A percentile compares a stretch with the other conserved stretches of the same genome.
Evolutionary conservation across 2,888 invertebrate genomes (phyloP).

Genomic region (Ferrisia virgata): DNA sequence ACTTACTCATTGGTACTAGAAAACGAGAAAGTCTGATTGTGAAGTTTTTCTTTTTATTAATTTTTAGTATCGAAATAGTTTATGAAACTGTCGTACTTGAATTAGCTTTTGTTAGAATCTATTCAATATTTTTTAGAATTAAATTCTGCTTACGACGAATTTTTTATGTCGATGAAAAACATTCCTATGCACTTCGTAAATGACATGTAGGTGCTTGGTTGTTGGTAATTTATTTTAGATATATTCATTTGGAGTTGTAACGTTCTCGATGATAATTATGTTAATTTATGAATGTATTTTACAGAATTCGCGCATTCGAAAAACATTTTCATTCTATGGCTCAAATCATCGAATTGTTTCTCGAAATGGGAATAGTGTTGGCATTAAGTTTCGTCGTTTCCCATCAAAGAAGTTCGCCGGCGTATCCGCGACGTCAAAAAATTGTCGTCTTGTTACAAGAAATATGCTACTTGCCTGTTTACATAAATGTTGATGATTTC

Average conservation of each 20-base stretch:
- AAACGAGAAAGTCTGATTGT: too few relatives aligned
- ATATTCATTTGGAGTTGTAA: too few relatives aligned
- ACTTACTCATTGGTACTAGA: too few relatives aligned
- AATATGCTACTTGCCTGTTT: not conserved
- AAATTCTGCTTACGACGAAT: too few relatives aligned
- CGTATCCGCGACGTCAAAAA: not conserved
- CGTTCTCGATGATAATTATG: not conserved
- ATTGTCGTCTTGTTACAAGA: slow-evolving; percentile 1
- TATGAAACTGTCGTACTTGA: too few relatives aligned
- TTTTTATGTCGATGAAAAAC: too few relatives aligned
- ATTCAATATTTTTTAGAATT: too few relatives aligned
- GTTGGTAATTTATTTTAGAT: not conserved
- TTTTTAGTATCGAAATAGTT: too few relatives aligned
- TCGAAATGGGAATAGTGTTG: slow-evolving; percentile 4
- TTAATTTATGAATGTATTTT: not conserved
- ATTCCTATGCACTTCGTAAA: too few relatives aligned
- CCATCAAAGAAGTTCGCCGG: not conserved
- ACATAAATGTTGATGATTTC: not conserved
- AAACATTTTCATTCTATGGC: slow-evolving; percentile 15
- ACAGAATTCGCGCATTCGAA: not conserved
- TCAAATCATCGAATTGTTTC: not conserved
- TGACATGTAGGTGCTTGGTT: too few relatives aligned
- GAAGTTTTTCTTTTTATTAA: too few relatives aligned
- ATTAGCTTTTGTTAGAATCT: too few relatives aligned
- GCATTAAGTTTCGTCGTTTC: not conserved